These are phyloP conservation scores for Chrysina gloriosa DNA, from an alignment of 2,888 invertebrate genomes.

Conservation along the genomic window DNA sequence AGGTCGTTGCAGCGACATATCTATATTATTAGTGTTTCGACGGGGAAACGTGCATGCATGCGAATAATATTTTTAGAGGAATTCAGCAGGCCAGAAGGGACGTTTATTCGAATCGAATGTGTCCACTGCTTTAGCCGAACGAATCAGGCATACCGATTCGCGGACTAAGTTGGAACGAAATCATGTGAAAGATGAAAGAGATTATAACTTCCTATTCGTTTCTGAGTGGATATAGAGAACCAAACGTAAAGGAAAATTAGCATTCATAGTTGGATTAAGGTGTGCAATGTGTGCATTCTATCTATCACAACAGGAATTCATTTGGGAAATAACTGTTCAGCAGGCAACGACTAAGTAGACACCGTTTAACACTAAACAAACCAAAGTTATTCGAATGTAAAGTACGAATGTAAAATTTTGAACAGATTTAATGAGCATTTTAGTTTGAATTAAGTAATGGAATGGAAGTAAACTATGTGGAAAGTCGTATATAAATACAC, in stretches of 20 bases:
- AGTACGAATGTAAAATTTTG: no score
- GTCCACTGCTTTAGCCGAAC: neutral
- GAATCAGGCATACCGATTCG: neutral
- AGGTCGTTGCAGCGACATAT: neutral
- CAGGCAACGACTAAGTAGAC: neutral
- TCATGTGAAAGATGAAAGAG: slow-evolving; percentile 6
- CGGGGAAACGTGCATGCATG: neutral
- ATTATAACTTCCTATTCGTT: neutral
- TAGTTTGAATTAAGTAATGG: no score
- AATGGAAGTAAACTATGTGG: no score
- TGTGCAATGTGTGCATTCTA: neutral
- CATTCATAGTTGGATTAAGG: neutral
- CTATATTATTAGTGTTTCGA: slow-evolving; percentile 3
- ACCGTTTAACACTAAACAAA: no score
- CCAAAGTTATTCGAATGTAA: no score
- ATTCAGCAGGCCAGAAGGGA: slow-evolving; percentile 7
- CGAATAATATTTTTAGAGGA: neutral
- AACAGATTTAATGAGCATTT: no score
- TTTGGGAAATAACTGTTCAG: neutral
- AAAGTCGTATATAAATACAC: no score
- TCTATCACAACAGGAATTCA: neutral
- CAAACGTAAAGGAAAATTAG: slow-evolving; percentile 13
- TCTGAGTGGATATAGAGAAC: neutral
- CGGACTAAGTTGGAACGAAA: neutral
- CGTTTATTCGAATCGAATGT: slow-evolving; percentile 1